Base-by-base conservation (phyloP, 2,888 invertebrate species). In the Lepidocyrtinus sp. region DNA sequence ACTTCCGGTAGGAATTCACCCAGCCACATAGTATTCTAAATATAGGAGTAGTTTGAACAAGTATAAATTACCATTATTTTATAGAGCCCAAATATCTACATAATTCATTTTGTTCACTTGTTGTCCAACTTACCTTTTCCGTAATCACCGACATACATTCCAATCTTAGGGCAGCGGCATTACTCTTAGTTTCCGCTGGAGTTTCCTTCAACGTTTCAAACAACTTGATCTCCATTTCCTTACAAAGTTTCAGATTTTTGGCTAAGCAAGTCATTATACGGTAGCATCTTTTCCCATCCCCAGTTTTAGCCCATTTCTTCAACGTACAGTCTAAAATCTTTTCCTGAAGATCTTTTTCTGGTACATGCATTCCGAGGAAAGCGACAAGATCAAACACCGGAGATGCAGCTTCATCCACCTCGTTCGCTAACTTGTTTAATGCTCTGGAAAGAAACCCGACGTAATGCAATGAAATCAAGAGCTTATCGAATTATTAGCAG, bases 1-100 rank as follows among this genome's bases (percentile, higher is more conserved):
- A 82, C 84, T 76, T 86, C 86, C 1, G 83, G 81, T 12, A 86
- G 71, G 59, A 86, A 86, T n/a, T 82, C 77, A 19, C 69, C 64
- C 7, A 80, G 46, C 82, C 83, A 83, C 19, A 36, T 50, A 1
- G 72, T 22, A 69, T 86, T 82, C 84, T 84, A 59, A 21, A 74
- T 63, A 27, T 27, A 68, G 63, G 1, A 76, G 17, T 25, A 21
- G 36, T 15, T 22, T 21, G 59, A 1, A 36, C 1, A 19, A 62
- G 17, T 12, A 50, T 7, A 50, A 12, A 7, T 17, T 50, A 17
- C 12, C 12, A 50, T n/a, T 50, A 55, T n/a, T 19, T 55, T 3
- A 59, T 17, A 15, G 19, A 55, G n/a, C 21, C n/a, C 25, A 25
- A 59, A n/a, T n/a, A n/a, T n/a, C n/a, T n/a, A n/a, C n/a, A n/a